Conservation (phyloP, 2,888 invertebrate genomes). For the Chelonus formosanus region DNA sequence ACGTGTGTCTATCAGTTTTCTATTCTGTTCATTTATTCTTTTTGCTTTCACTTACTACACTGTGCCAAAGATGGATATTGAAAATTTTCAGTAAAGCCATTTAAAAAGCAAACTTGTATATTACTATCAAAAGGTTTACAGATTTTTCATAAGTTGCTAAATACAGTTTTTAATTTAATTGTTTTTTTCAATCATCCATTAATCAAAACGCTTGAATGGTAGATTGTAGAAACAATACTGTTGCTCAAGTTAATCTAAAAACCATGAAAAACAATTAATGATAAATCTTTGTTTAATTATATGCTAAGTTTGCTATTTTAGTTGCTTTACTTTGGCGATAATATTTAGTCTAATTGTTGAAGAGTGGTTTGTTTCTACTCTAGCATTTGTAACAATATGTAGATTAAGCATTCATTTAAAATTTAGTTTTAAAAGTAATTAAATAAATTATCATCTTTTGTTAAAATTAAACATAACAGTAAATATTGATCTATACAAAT, state of each 20-base stretch:
- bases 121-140: background rate
- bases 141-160: too few species aligned
- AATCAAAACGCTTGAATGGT: too few species aligned
- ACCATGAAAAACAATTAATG: slow-evolving; percentile 13
- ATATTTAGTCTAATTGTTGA: slow-evolving; percentile 32
- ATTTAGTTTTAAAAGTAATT: slow-evolving; percentile 21
- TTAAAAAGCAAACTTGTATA: slow-evolving; percentile 40
- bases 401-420: slow-evolving; percentile 7
- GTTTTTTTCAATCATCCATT: too few species aligned
- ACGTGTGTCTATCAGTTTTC: slow-evolving; percentile 22
- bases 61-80: slow-evolving; percentile 61
- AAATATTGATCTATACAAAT: too few species aligned
- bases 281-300: slow-evolving; percentile 17
- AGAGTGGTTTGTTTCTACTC: slow-evolving; percentile 37
- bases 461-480: background rate
- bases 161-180: too few species aligned
- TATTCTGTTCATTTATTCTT: slow-evolving; percentile 32
- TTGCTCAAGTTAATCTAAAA: too few species aligned
- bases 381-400: slow-evolving; percentile 40
- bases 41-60: slow-evolving; percentile 52
- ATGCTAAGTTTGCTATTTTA: slow-evolving; percentile 29
- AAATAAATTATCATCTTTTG: background rate
- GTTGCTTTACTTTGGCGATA: slow-evolving; percentile 25
- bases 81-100: slow-evolving; percentile 51
- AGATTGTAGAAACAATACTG: too few species aligned